Base-by-base conservation (phyloP, 2,113 vertebrate species). In the Pollimyrus isidori region DNA sequence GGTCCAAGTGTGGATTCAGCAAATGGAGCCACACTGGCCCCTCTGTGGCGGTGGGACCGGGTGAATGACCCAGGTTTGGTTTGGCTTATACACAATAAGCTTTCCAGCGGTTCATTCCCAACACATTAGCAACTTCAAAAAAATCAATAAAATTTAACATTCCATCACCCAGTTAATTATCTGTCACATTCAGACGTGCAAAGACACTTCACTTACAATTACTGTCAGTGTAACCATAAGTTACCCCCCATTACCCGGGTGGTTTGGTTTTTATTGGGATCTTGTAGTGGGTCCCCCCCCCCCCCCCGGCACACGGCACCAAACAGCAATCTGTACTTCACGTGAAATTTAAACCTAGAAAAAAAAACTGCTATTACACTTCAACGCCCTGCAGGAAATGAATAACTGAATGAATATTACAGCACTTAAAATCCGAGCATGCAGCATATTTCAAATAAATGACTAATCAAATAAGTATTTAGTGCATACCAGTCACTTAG, bases 141-240 rank as follows among this genome's bases (percentile, higher is more conserved):
- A 80, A 80, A 42, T 80, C 35, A 19, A 80, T 80, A 42, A 17
- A 80, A 80, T 19, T 80, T 42, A 0, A 80, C 35, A 80, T 80
- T 80, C 73, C 73, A 42, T 80, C 73, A 80, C 73, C 13, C 35
- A 80, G 73, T 39, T 80, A 80, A 80, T 80, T 80, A 80, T 76
- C 30, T 80, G 73, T 80, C 73, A 42, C 73, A 42, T 80, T 80
- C 73, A 17, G 26, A 35, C 69, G 10, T 80, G 73, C 73, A 42
- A 80, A 80, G 73, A 80, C 73, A 80, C 17, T 80, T 80, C 4
- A 80, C 35, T 80, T 80, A 19, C 1, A 1, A 80, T 80, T 42
- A 80, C 73, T 80, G 73, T 80, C 73, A 80, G 9, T 80, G 30
- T 42, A 30, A 21, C 30, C 73, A 80, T 80, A 80, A 80, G 35